These are phyloP conservation scores for Boloria euphrosyne DNA, from an alignment of 2,888 invertebrate species.

Conservation along the genomic window DNA sequence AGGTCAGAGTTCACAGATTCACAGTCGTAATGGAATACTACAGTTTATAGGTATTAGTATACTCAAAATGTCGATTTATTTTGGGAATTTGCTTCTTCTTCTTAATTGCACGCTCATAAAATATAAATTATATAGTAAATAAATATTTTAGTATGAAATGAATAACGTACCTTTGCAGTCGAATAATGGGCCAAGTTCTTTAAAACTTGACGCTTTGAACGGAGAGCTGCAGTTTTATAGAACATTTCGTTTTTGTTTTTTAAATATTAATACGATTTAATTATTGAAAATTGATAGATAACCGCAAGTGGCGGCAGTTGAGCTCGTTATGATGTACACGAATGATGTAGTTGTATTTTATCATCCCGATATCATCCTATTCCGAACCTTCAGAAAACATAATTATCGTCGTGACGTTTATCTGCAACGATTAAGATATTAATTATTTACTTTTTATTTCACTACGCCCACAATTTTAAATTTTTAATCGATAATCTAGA, in stretches of 20 bases:
- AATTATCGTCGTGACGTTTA: constrained; percentile 58
- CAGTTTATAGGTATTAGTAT: no score
- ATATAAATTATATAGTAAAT: no score
- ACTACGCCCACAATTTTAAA: constrained; percentile 12
- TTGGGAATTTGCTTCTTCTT: no score
- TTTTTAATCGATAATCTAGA: neutral
- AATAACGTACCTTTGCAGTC: constrained; percentile 58
- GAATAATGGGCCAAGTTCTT: constrained; percentile 64
- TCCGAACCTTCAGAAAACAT: constrained; percentile 55
- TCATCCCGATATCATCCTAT: constrained; percentile 42
- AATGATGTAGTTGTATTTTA: constrained; percentile 51
- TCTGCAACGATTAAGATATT: constrained; percentile 50
- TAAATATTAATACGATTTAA: constrained; percentile 43
- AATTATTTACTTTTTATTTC: constrained; percentile 25
- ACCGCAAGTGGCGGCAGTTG: constrained; percentile 43
- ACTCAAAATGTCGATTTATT: no score
- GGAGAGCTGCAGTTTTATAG: constrained; percentile 62
- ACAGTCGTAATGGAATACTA: no score
- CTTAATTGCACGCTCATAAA: no score
- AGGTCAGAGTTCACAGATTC: no score
- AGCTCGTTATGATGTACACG: constrained; percentile 51
- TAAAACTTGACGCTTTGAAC: constrained; percentile 55
- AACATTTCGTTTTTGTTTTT: constrained; percentile 53
- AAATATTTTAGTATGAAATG: neutral
- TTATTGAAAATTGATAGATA: constrained; percentile 48